Conservation (phyloP, 2,113 vertebrate genomes). For the Caracal caracal region DNA sequence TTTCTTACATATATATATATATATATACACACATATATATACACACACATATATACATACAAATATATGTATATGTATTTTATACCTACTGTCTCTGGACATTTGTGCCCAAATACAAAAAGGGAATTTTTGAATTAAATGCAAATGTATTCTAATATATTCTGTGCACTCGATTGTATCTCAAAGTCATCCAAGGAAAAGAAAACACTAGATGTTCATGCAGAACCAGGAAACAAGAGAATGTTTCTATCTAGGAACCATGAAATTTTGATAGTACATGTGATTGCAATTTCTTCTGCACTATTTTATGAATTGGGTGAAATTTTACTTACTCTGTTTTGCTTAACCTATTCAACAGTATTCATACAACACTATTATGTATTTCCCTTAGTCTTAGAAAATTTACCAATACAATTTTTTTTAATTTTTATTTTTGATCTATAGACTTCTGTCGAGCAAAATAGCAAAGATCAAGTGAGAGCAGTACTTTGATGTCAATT, state of each 20-base stretch:
- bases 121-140: not conserved
- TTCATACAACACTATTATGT: not conserved
- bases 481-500: not conserved
- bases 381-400: not conserved
- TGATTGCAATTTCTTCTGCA: not conserved
- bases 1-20: not conserved
- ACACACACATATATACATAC: not conserved
- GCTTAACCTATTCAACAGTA: not conserved
- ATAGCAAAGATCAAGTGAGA: not conserved
- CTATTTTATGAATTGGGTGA: not conserved
- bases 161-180: conserved; percentile 30
- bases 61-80: not conserved
- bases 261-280: conserved; percentile 24
- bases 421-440: not conserved
- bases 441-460: not conserved
- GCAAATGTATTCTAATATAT: conserved; percentile 61
- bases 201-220: conserved; percentile 57
- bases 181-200: conserved; percentile 41
- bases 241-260: not conserved
- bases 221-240: conserved; percentile 53
- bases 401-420: not conserved
- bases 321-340: not conserved
- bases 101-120: not conserved
- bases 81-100: not conserved
- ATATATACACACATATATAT: no score